Conservation (phyloP, 1,140 invertebrate genomes). For the Drosophila trapezifrons region DNA sequence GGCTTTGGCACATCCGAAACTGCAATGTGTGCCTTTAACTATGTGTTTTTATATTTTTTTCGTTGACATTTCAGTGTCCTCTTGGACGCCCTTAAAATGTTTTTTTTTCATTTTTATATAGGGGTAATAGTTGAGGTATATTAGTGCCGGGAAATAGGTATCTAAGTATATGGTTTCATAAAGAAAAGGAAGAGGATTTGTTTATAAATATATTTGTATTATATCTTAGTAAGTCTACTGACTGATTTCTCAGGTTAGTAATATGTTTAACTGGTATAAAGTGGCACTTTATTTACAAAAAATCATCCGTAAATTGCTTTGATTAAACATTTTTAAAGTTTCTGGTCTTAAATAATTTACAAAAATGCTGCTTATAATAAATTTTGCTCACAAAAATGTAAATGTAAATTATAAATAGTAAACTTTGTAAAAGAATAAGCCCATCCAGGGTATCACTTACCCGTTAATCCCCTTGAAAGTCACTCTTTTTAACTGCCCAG, state of each 20-base stretch:
- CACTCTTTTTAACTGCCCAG: slow-evolving; percentile 7
- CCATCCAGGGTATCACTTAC: slow-evolving; percentile 5
- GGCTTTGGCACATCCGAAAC: background rate
- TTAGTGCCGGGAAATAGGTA: background rate
- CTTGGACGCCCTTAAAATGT: slow-evolving; percentile 9
- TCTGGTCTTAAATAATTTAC: no score
- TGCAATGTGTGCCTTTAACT: slow-evolving; percentile 30
- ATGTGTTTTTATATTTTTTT: slow-evolving; percentile 9
- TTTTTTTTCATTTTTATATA: background rate
- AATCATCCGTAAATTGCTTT: no score
- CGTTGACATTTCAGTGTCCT: slow-evolving; percentile 2
- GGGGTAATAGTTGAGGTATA: background rate
- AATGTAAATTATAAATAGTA: background rate
- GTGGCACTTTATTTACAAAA: no score
- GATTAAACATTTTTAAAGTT: no score
- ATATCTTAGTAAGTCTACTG: no score
- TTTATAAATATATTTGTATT: no score
- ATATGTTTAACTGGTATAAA: no score
- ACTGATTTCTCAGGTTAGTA: no score
- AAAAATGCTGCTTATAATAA: no score
- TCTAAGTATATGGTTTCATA: background rate
- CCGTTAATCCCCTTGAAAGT: background rate
- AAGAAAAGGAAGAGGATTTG: no score
- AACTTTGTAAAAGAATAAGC: background rate
- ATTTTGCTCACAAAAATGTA: background rate